phyloP scores from a whole-genome alignment of 2,797 vertebrate genomes.

The Gephyroberyx darwinii region DNA sequence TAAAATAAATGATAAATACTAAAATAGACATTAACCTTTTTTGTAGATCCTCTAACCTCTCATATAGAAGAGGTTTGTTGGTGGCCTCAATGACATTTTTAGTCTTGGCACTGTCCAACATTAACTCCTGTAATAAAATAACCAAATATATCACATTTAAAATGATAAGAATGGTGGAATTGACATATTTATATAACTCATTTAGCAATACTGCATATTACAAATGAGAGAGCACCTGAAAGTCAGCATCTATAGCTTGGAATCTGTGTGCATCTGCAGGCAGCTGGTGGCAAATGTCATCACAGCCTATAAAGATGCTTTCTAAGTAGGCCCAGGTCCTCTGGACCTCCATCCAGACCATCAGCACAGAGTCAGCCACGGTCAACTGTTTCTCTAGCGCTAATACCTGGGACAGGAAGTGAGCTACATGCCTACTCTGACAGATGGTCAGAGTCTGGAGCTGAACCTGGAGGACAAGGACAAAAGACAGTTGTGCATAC shows the following conservation, averaged over 20 bases:
- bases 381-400: slow-evolving; percentile 81
- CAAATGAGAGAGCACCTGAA: slow-evolving; percentile 77
- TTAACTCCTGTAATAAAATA: slow-evolving; percentile 76
- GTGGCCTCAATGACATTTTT: slow-evolving; percentile 86
- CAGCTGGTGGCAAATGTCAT: slow-evolving; percentile 83
- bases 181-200: not conserved
- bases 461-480: slow-evolving; percentile 77
- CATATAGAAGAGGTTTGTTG: slow-evolving; percentile 78
- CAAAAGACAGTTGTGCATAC: slow-evolving; percentile 14
- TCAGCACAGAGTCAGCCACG: slow-evolving; percentile 78
- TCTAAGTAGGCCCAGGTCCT: slow-evolving; percentile 80
- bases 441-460: slow-evolving; percentile 83
- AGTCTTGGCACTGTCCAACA: slow-evolving; percentile 80
- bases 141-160: slow-evolving; percentile 17
- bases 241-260: slow-evolving; percentile 80
- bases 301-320: slow-evolving; percentile 84
- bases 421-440: slow-evolving; percentile 82
- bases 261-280: slow-evolving; percentile 81
- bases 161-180: not conserved
- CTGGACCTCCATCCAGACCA: slow-evolving; percentile 85
- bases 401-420: slow-evolving; percentile 82
- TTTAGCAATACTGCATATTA: not conserved
- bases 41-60: slow-evolving; percentile 83
- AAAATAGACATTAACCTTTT: slow-evolving; percentile 75
- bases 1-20: not conserved